Evolutionary conservation across 2,888 invertebrate genomes (phyloP).

Genomic region (Amphiduros pacificus): DNA sequence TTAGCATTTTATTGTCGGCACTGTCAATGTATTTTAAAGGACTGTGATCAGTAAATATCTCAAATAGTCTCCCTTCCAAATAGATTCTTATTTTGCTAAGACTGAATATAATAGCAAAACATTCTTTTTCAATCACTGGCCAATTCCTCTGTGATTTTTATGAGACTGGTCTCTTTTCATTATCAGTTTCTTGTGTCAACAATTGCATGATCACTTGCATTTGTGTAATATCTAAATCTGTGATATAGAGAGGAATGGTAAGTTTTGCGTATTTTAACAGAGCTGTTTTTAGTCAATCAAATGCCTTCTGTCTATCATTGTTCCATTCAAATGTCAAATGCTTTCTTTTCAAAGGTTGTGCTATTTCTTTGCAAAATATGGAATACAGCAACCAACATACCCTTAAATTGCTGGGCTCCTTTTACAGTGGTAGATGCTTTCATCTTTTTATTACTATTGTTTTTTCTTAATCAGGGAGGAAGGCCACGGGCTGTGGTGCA

Average conservation of each 20-base stretch:
- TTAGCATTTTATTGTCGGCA: background rate
- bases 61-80: background rate
- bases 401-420: background rate
- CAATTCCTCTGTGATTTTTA: background rate
- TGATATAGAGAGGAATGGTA: no score
- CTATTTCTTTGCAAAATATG: background rate
- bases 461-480: no score
- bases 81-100: background rate
- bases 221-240: background rate
- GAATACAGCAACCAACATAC: background rate
- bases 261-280: background rate
- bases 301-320: background rate
- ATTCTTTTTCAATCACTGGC: background rate
- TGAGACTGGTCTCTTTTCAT: background rate
- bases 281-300: background rate
- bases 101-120: background rate
- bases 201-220: background rate
- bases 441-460: background rate
- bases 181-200: background rate
- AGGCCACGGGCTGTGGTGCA: no score
- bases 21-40: background rate
- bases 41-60: background rate
- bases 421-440: background rate
- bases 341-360: background rate
- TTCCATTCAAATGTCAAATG: constrained; percentile 3